phyloP scores from a whole-genome alignment of 2,797 vertebrate genomes.

The Hylomyscus alleni region DNA sequence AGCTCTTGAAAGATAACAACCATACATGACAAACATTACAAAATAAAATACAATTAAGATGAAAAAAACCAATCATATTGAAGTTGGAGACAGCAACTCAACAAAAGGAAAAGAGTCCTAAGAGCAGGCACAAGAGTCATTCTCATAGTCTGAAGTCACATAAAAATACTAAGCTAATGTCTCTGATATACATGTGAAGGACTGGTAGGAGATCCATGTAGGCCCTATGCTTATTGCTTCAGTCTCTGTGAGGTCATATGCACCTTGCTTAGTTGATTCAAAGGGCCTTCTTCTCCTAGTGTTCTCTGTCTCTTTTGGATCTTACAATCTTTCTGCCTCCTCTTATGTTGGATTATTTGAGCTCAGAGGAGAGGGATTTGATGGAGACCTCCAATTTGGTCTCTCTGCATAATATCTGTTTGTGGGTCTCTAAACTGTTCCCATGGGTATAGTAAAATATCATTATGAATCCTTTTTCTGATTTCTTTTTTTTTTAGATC shows the following conservation, averaged over 20 bases:
- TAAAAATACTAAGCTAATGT: not conserved
- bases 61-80: not conserved
- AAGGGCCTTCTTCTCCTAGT: not conserved
- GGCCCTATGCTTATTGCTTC: not conserved
- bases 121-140: not conserved
- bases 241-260: not conserved
- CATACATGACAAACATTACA: not conserved
- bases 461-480: not conserved
- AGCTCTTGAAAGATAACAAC: not conserved
- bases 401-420: not conserved
- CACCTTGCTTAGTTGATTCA: not conserved
- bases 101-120: not conserved
- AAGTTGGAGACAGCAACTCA: not conserved
- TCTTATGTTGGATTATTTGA: not conserved
- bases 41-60: not conserved
- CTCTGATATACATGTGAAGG: not conserved
- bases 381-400: not conserved
- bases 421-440: not conserved
- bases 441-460: not conserved
- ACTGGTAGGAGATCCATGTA: not conserved
- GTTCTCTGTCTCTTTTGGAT: not conserved
- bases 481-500: not conserved
- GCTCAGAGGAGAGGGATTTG: not conserved
- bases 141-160: not conserved
- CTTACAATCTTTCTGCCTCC: not conserved